Evolutionary conservation across 2,888 invertebrate genomes (phyloP), one percentile per base, ranked within the genome.

Genomic region (Pterostichus niger): DNA sequence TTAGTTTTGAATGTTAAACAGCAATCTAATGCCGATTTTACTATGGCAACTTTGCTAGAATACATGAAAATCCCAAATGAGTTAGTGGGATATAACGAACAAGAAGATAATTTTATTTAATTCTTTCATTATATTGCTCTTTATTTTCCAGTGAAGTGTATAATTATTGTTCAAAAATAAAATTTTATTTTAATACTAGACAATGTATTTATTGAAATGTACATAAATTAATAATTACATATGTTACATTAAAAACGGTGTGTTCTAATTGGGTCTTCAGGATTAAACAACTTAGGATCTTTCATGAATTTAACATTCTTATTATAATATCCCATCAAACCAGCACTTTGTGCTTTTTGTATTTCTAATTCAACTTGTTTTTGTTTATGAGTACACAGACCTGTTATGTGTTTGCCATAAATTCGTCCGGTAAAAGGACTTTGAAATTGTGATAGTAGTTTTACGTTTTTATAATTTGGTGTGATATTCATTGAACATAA

Each of bases 361-460:
- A 98, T 95, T 88, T 96, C 96, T 5, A 87, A 88, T 88, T 96
- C 94, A 0, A 98, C 93, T 85, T 92, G 89, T 61, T 91, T 91
- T 87, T 99, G 98, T 88, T 97, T 97, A 6, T 90, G 88, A 88
- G 93, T 92, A 88, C 99, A 99, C 59, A 99, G 92, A 0, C 99
- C 98, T 4, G 99, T 99, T 56, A 99, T 96, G 87, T 99, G 96
- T 80, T 95, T 93, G 0, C 96, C 97, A 88, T 98, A 99, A 84
- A 98, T 93, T 85, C 95, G 92, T 0, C 99, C 99, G 0, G 99
- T 99, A 88, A 96, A 97, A 0, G 97, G 95, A 44, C 99, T 99
- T 88, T 99, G 96, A 90, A 99, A 99, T 89, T 99, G 99, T 0
- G 98, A 97, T 5, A 99, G 90, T 3, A 99, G 90, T 86, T 96